Base-by-base conservation (phyloP, 2,113 vertebrate genomes). In the Cathartes aura region DNA sequence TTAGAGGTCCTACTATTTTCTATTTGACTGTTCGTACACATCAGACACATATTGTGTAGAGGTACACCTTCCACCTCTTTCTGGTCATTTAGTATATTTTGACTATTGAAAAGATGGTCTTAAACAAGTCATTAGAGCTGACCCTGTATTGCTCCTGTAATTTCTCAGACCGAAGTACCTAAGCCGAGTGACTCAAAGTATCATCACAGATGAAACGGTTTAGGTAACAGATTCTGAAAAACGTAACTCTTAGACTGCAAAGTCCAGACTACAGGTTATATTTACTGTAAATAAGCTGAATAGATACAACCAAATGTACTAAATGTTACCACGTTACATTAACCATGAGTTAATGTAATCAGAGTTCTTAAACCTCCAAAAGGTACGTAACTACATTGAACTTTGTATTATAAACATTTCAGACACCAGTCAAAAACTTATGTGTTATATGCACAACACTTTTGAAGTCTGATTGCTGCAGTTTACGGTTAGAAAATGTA, bases 281-380 rank as follows among this genome's bases (percentile, higher is more conserved):
- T 5, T 4, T n/a, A 40, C 36, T 82, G n/a, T 36, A 74, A 40
- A 85, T 74, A 83, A 90, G 82, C 9, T 15, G 11, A 90, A 90
- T 24, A 56, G 29, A 53, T 40, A 32, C 8, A 89, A 83, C 17
- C 5, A 58, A 90, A 94, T 40, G 21, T 48, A 87, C 1, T 55
- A 72, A 74, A 70, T 92, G 66, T 95, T 90, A 89, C 29, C 48
- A 86, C 97, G 91, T 93, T 92, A 92, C 38, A 38, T 38, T 38
- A 38, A 38, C 38, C 38, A 38, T 42, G 34, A 94, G 62, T 94
- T 59, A 89, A 78, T 81, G 55, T 26, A 94, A 89, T 70, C 53
- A 79, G 38, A 78, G 72, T 45, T 76, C 83, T 89, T 68, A 55
- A 66, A 96, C 59, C 47, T 85, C 9, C 87, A 72, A 87, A 85